Conservation (phyloP, 30 jellyfish, hydroid and myxozoan genomes). For the Aurelia coerulea region DNA sequence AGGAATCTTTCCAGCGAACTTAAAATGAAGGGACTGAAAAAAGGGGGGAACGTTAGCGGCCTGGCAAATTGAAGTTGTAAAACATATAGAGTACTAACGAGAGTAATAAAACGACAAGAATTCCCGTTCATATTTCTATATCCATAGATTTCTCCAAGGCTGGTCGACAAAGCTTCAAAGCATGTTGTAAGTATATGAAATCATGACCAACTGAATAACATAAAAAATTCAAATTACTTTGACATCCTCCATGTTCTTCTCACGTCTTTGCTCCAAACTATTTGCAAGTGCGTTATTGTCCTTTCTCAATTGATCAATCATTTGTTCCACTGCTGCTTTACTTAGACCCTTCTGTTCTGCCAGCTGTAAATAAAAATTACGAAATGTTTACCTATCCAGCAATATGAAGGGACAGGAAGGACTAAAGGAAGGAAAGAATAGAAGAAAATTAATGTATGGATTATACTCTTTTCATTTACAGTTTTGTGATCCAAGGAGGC, state of each 20-base stretch:
- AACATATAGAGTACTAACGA: no score
- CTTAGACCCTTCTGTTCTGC: constrained; percentile 53
- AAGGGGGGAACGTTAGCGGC: no score
- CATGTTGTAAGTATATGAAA: no score
- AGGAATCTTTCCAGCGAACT: no score
- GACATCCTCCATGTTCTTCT: constrained; percentile 50
- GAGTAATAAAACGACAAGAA: no score
- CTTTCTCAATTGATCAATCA: constrained; percentile 88
- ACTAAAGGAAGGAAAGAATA: neutral
- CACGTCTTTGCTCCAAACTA: constrained; percentile 69
- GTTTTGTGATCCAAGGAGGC: no score
- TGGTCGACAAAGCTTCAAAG: no score
- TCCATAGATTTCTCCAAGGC: neutral
- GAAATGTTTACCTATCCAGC: neutral
- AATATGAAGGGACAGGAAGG: neutral
- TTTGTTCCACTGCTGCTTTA: constrained; percentile 59
- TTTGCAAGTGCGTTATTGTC: constrained; percentile 66
- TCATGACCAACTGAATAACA: neutral
- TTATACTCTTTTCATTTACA: no score
- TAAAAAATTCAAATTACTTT: constrained; percentile 57
- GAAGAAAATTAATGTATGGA: no score
- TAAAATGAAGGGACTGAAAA: no score
- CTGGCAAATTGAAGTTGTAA: no score
- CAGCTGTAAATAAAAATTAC: constrained; percentile 32
- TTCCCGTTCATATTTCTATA: no score